Base-by-base conservation (phyloP, 1,140 invertebrate genomes). In the Copidosoma floridanum region DNA sequence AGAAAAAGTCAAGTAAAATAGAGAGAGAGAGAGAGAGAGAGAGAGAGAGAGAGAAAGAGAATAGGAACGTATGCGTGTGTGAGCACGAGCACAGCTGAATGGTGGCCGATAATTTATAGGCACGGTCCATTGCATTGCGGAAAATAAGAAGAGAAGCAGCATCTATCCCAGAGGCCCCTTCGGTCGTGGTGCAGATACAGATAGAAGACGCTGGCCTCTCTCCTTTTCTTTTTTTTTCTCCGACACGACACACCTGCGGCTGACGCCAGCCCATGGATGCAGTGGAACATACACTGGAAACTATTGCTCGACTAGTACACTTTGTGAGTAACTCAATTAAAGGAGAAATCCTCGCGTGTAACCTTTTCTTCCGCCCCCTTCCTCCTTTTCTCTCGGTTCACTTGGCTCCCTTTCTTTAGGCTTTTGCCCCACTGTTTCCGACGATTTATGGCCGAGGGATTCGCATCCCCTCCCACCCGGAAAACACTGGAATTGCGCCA, bases 1-100 rank as follows among this genome's bases (percentile, higher is more conserved):
- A n/a, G n/a, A n/a, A n/a, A n/a, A n/a, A n/a, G n/a, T n/a, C n/a
- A n/a, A n/a, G n/a, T n/a, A 32, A 32, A 32, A 32, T 32, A 32
- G 29, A 12, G 18, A 46, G 26, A 7, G 18, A 35, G 11, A 46
- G 24, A 47, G 20, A 44, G 32, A 52, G 27, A 46, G 23, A 52
- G 51, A 59, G 40, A 61, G 37, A 55, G 20, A 54, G 26, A 54
- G 41, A 40, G 47, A 59, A 53, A 54, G 47, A 27, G 41, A 57
- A 27, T 48, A 35, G 32, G 40, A 41, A 58, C 46, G 14, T 10
- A 5, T 24, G 2, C 50, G 50, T 12, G 37, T 14, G 43, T 14
- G 56, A 35, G 14, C 27, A 11, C 48, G 63, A 70, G 67, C 69
- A 71, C 63, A 35, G 26, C n/a, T 41, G 21, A 47, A 37, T 48